These are phyloP conservation scores for Eubucco bourcierii DNA, from an alignment of 2,113 vertebrate species.

Conservation along the genomic window DNA sequence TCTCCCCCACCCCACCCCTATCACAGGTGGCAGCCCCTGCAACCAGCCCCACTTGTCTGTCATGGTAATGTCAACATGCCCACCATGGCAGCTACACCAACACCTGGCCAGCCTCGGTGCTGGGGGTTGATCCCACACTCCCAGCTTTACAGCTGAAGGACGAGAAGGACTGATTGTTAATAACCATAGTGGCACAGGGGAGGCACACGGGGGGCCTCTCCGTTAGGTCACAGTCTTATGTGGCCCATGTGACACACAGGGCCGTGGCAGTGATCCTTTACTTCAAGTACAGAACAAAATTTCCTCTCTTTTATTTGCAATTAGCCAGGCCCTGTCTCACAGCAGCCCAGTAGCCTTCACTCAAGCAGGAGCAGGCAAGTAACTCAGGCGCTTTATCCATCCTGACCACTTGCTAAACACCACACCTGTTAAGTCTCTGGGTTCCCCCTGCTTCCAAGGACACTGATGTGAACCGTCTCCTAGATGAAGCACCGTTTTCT, in stretches of 20 bases:
- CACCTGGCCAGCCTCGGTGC: fast-evolving
- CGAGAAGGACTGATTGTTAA: neutral
- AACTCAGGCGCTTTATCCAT: neutral
- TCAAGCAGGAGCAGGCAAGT: neutral
- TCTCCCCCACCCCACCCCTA: neutral
- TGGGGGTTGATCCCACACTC: fast-evolving
- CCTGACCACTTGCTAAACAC: neutral
- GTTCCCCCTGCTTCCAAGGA: neutral
- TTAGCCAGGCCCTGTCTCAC: neutral
- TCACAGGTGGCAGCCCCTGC: fast-evolving
- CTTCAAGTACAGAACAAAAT: neutral
- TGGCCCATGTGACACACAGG: neutral
- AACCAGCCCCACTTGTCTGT: fast-evolving
- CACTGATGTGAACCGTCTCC: neutral
- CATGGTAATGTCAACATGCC: too few relatives aligned
- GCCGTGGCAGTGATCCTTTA: neutral
- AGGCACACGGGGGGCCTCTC: fast-evolving
- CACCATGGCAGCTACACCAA: fast-evolving
- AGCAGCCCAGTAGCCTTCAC: neutral
- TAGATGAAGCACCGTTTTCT: fast-evolving
- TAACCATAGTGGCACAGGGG: fast-evolving
- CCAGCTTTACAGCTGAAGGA: neutral
- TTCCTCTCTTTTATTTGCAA: neutral
- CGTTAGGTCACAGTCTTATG: fast-evolving
- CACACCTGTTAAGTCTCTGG: neutral